Base-by-base conservation (phyloP, 1,140 invertebrate genomes). In the Pseudobourletiella spinata region DNA sequence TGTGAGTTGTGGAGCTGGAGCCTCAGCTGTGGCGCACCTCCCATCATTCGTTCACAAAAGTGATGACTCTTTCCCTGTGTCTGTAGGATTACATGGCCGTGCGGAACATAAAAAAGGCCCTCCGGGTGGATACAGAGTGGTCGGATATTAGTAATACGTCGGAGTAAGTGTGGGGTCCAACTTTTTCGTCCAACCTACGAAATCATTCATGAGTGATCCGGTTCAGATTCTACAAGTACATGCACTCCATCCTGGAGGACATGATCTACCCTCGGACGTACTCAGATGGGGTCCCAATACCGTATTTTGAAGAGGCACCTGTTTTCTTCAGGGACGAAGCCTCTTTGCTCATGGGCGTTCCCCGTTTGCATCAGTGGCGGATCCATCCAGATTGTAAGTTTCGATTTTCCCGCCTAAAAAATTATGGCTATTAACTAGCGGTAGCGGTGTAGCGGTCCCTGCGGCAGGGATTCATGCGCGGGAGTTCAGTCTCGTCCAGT, bases 191-290 rank as follows among this genome's bases (percentile, higher is more conserved):
- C n/a, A n/a, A n/a, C n/a, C n/a, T n/a, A n/a, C n/a, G n/a, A n/a
- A n/a, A n/a, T n/a, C n/a, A n/a, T n/a, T n/a, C n/a, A n/a, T n/a
- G n/a, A n/a, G n/a, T n/a, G n/a, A n/a, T n/a, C n/a, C n/a, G n/a
- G n/a, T 54, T 8, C 50, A 54, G 50, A 30, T 54, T 54, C 25
- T 54, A 54, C 25, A 28, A 54, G 22, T 54, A 16, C 20, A 14
- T 54, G 11, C 25, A 54, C 15, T 14, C 6, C 4, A 26, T 54
- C 6, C 16, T 54, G 16, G 20, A 26, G 25, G 24, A 26, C 6
- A 22, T 8, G 6, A 22, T 48, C 6, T 48, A 48, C 18, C 44
- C 44, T 6, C 22, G 14, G 4, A 6, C 14, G 18, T 18, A 48
- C 22, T 48, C 14, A 8, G 22, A 48, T 48, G 44, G 44, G 4